Percentiles rank a stretch among this genome's conserved stretches.
Evolutionary conservation across 2,113 vertebrate species (phyloP).

Genomic region (Sterrhoptilus dennistouni): DNA sequence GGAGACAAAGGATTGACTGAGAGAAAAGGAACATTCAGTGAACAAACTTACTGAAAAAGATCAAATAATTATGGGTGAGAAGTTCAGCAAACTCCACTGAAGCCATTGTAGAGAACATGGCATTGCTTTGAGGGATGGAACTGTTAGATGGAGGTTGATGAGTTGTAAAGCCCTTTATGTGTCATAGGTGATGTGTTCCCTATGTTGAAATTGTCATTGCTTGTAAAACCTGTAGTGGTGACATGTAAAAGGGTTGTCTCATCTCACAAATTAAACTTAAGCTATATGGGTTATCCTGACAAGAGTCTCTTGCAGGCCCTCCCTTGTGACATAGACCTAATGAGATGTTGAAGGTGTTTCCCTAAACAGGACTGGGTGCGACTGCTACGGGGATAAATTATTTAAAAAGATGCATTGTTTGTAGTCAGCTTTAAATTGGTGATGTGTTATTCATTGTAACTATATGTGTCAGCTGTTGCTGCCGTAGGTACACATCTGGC

Average conservation of each 20-base stretch:
- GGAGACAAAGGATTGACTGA: neutral
- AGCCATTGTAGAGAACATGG: neutral
- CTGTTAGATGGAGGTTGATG: neutral
- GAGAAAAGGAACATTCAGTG: neutral
- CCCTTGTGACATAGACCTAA: conserved; percentile 2
- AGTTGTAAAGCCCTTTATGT: conserved; percentile 37
- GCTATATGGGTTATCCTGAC: conserved; percentile 12
- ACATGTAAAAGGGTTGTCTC: neutral
- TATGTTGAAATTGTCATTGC: neutral
- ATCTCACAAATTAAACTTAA: neutral
- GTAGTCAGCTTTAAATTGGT: neutral
- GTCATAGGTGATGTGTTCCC: conserved; percentile 10
- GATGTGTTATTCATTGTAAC: neutral
- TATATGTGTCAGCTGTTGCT: conserved; percentile 17
- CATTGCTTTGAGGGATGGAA: neutral
- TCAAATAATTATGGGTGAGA: neutral
- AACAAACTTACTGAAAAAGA: neutral
- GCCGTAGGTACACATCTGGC: neutral
- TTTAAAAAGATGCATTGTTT: neutral
- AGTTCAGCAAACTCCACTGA: neutral
- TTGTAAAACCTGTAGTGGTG: neutral
- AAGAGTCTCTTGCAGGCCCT: conserved; percentile 12
- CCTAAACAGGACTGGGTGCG: conserved; percentile 11
- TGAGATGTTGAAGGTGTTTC: conserved; percentile 4
- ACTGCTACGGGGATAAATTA: neutral